Conservation (phyloP, 2,797 vertebrate genomes). For the Pipistrellus kuhlii region DNA sequence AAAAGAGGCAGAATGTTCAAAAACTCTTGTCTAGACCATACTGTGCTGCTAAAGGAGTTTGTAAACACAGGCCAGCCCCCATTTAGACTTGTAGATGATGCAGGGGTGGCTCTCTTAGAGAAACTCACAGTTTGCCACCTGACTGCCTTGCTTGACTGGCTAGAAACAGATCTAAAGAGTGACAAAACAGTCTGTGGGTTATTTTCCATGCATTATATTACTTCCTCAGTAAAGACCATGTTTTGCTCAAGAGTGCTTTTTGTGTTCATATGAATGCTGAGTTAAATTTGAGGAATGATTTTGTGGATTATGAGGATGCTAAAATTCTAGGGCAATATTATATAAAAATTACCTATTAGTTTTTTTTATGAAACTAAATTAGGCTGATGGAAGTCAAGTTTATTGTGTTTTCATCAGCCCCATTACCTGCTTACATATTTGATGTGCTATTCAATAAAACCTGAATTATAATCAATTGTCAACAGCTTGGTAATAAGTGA, state of each 20-base stretch:
- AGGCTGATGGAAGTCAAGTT: background rate
- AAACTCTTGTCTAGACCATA: background rate
- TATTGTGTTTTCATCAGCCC: background rate
- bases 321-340: slow-evolving; percentile 59
- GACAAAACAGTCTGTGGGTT: background rate
- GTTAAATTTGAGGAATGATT: slow-evolving; percentile 56
- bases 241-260: slow-evolving; percentile 15
- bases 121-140: background rate
- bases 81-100: background rate
- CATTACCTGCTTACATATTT: slow-evolving; percentile 72
- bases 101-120: background rate
- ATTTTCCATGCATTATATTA: slow-evolving; percentile 21
- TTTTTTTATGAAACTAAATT: slow-evolving; percentile 71
- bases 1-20: background rate
- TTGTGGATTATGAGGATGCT: slow-evolving; percentile 34
- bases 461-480: slow-evolving; percentile 69
- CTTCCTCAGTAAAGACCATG: background rate
- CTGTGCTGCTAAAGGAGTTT: background rate
- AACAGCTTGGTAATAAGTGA: slow-evolving; percentile 36
- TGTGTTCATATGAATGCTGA: slow-evolving; percentile 12
- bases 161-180: background rate
- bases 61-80: background rate
- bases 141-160: background rate
- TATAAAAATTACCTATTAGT: background rate
- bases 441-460: slow-evolving; percentile 58